Base-by-base conservation (phyloP, 1,140 invertebrate species). In the Drosophila murphyi region DNA sequence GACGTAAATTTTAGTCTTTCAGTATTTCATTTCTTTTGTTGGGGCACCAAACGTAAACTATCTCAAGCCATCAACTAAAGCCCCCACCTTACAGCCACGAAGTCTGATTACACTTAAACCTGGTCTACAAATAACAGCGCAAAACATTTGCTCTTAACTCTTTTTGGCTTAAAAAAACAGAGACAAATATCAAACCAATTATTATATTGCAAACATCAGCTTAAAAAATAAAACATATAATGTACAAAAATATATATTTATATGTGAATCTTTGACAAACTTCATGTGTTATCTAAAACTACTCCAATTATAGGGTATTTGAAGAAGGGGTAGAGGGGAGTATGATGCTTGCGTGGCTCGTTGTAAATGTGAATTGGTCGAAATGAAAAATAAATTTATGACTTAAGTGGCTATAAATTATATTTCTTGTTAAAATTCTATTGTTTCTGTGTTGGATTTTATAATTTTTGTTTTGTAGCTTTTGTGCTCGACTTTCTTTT, bases 311-410 rank as follows among this genome's bases (percentile, higher is more conserved):
- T 37, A 71, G 61, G 37, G 78, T 76, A 76, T 29, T 37, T n/a
- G 2, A 7, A 68, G 64, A 63, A 47, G 47, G 71, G 64, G 39
- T 69, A 56, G 54, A 47, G 52, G 54, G 39, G 51, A 55, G 41
- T 20, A 60, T 73, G 64, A 56, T 79, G 68, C 67, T 75, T 68
- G 62, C 45, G 29, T 61, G 48, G 72, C 41, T 71, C 64, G 79
- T 75, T 87, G 82, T 80, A 88, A 83, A 88, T 77, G 85, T 77
- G 86, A 90, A 86, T 90, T 86, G 72, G 86, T 47, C 64, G 76
- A 91, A 91, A 91, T 91, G 82, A 91, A 89, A 91, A 91, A 82
- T 88, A 83, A 91, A 91, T 91, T 91, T 91, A 91, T 88, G 88
- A 78, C 83, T 91, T 82, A 91, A 88, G 88, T 85, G 88, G 78